Evolutionary conservation across 2,797 vertebrate species (phyloP).

Genomic region (Labeo calbasu): DNA sequence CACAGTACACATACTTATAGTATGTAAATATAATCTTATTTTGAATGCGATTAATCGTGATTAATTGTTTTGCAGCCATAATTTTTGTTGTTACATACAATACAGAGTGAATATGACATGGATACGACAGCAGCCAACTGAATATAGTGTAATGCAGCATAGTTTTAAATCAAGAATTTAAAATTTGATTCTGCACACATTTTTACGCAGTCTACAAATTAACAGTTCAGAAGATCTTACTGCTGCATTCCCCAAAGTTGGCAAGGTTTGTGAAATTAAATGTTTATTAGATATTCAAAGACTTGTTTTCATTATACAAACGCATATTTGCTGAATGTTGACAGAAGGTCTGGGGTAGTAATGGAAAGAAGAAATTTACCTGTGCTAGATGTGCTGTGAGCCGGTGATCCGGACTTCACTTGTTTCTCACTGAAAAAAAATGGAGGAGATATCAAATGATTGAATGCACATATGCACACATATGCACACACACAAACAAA

Average conservation of each 20-base stretch:
- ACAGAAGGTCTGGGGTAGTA: neutral
- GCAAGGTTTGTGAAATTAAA: neutral
- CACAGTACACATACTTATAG: no score
- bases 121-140: no score
- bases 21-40: no score
- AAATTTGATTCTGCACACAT: neutral
- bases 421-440: constrained; percentile 84
- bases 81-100: no score
- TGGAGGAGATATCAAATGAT: constrained; percentile 30
- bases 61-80: no score
- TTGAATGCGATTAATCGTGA: no score
- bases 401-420: constrained; percentile 82
- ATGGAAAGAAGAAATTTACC: constrained; percentile 70
- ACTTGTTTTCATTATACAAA: neutral
- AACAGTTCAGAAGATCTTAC: neutral
- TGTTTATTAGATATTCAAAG: neutral
- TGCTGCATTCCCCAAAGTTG: neutral
- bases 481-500: neutral
- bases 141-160: no score
- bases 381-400: constrained; percentile 79
- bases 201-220: neutral
- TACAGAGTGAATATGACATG: no score
- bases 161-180: no score
- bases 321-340: neutral
- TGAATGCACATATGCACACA: constrained; percentile 4